Percentiles rank a stretch among this genome's conserved stretches.
Conservation (phyloP, 2,113 vertebrate genomes). For the Campylorhamphus procurvoides region DNA sequence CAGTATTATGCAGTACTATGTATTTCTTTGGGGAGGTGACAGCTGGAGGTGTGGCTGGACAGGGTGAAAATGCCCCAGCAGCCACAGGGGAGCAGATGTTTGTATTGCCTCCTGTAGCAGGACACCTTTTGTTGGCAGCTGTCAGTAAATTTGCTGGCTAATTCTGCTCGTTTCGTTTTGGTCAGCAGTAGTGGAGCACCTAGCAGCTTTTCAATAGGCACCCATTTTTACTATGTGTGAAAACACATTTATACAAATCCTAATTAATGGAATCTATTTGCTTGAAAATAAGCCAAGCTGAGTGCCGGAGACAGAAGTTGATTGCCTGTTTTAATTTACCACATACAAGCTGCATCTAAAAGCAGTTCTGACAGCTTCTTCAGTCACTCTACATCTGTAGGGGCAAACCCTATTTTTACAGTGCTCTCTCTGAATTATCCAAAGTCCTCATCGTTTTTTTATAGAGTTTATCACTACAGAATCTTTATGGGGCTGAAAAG, state of each 20-base stretch:
- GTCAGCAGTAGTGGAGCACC: neutral
- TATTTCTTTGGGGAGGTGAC: neutral
- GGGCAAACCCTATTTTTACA: neutral
- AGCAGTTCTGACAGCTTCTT: neutral
- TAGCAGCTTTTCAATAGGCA: neutral
- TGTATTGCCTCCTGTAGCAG: neutral
- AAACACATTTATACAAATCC: neutral
- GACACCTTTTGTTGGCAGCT: neutral
- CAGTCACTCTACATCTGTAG: neutral
- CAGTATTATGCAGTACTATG: fast-evolving
- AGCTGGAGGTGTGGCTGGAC: neutral
- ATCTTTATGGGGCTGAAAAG: neutral
- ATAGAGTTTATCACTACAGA: neutral
- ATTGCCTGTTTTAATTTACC: neutral
- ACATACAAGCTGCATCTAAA: neutral
- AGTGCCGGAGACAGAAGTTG: neutral
- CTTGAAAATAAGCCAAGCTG: neutral
- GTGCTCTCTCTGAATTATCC: neutral
- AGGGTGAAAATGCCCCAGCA: neutral
- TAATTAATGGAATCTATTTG: neutral
- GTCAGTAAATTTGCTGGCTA: neutral
- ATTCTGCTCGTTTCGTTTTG: neutral
- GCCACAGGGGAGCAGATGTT: neutral
- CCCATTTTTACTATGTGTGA: neutral
- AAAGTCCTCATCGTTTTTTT: neutral